Percentiles rank a stretch among this genome's conserved stretches.
phyloP scores from a whole-genome alignment of 2,888 invertebrate species.

The Cheilosia impressa region DNA sequence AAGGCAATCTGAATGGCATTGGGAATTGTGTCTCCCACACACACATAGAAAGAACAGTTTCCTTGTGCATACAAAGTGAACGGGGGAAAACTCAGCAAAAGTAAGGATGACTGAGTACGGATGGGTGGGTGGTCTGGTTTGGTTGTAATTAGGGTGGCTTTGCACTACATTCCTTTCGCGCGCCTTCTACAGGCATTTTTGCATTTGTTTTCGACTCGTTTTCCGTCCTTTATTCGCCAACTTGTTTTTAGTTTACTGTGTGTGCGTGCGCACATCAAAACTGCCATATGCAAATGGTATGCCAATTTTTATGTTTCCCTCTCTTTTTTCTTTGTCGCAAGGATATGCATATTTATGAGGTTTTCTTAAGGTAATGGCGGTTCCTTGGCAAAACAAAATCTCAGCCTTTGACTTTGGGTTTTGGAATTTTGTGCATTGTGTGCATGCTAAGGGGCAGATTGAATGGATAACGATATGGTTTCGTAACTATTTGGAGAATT shows the following conservation, averaged over 20 bases:
- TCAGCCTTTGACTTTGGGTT: conserved; percentile 49
- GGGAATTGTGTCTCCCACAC: conserved; percentile 7
- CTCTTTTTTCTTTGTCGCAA: conserved; percentile 15
- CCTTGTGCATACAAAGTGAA: conserved; percentile 25
- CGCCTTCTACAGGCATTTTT: not conserved
- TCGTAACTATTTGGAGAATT: conserved; percentile 41
- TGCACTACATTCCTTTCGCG: not conserved
- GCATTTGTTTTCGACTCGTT: conserved; percentile 16
- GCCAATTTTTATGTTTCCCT: not conserved
- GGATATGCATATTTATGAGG: conserved; percentile 68
- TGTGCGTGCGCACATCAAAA: conserved; percentile 25
- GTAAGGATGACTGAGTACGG: conserved; percentile 10
- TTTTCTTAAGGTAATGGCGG: conserved; percentile 18
- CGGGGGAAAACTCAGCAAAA: conserved; percentile 26
- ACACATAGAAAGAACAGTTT: not conserved
- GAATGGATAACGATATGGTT: conserved; percentile 2
- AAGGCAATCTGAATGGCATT: conserved; percentile 58
- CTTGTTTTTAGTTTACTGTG: not conserved
- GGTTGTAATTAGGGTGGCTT: conserved; percentile 60
- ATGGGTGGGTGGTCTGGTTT: conserved; percentile 12
- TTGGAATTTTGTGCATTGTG: conserved; percentile 25
- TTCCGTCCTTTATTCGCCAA: conserved; percentile 14
- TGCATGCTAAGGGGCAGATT: not conserved
- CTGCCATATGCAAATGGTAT: conserved; percentile 13
- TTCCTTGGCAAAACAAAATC: conserved; percentile 17